Percentiles rank a stretch among this genome's conserved stretches.
Evolutionary conservation across 2,113 vertebrate species (phyloP).

Genomic region (Drymodes brunneopygia): DNA sequence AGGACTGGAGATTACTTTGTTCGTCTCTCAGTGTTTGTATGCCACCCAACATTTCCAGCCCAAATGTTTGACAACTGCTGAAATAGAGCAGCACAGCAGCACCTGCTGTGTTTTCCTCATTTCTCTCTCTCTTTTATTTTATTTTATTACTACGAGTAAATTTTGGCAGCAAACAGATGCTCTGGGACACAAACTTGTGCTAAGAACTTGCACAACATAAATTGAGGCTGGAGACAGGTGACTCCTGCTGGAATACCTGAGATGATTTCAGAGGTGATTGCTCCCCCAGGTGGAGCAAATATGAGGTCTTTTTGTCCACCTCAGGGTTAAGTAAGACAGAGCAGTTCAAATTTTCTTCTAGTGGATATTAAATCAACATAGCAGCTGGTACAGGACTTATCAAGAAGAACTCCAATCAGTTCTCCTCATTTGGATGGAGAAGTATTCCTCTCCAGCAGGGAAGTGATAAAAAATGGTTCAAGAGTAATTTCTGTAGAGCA

Average conservation of each 20-base stretch:
- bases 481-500: neutral
- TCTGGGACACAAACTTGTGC: neutral
- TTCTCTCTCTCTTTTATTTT: neutral
- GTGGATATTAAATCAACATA: neutral
- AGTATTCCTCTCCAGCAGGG: neutral
- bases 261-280: neutral
- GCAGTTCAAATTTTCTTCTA: neutral
- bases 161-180: neutral
- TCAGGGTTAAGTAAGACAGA: neutral
- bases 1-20: neutral
- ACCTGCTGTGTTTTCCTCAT: neutral
- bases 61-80: neutral
- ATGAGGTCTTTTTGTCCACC: neutral
- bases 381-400: neutral
- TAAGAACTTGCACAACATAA: neutral
- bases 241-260: neutral
- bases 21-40: neutral
- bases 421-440: neutral
- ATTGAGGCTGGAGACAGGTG: neutral
- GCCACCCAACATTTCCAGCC: neutral
- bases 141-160: neutral
- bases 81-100: neutral
- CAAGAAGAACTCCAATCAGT: neutral
- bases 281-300: neutral
- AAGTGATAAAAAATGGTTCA: neutral